Percentiles rank a stretch among this genome's conserved stretches.
phyloP scores from a whole-genome alignment of 2,113 vertebrate species.

The Natator depressus region DNA sequence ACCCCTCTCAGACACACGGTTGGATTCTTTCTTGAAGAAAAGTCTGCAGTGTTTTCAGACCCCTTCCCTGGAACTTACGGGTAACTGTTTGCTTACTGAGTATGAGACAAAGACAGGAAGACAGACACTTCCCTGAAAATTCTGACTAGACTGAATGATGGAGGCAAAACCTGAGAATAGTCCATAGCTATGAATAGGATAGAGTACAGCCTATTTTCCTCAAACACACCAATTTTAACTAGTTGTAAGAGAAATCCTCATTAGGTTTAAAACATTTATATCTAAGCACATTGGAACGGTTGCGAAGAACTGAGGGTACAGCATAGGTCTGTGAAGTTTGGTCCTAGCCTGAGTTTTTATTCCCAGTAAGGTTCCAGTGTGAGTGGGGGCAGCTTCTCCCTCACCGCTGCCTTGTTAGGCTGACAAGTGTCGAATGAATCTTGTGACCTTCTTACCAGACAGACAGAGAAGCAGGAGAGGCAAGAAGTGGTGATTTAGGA shows the following conservation, averaged over 20 bases:
- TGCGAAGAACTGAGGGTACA: not conserved
- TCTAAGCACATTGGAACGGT: not conserved
- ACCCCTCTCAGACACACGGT: not conserved
- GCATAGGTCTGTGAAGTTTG: not conserved
- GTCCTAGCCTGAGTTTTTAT: not conserved
- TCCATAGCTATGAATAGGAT: not conserved
- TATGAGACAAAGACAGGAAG: not conserved
- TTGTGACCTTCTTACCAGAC: not conserved
- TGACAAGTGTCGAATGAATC: not conserved
- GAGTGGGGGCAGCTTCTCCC: not conserved
- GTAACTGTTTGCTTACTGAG: not conserved
- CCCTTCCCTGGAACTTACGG: not conserved
- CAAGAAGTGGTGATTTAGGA: not conserved
- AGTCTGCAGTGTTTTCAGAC: not conserved
- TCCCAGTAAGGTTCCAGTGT: not conserved
- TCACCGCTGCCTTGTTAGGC: not conserved
- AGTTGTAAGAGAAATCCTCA: not conserved
- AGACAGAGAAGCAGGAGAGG: not conserved
- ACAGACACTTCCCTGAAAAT: not conserved
- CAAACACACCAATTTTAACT: not conserved
- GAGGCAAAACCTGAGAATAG: not conserved
- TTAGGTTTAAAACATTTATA: not conserved
- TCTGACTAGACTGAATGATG: not conserved
- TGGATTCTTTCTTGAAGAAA: not conserved
- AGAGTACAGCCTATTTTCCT: not conserved